These are phyloP conservation scores for Melangyna quadrimaculata DNA, from an alignment of 2,888 invertebrate species.

Conservation along the genomic window DNA sequence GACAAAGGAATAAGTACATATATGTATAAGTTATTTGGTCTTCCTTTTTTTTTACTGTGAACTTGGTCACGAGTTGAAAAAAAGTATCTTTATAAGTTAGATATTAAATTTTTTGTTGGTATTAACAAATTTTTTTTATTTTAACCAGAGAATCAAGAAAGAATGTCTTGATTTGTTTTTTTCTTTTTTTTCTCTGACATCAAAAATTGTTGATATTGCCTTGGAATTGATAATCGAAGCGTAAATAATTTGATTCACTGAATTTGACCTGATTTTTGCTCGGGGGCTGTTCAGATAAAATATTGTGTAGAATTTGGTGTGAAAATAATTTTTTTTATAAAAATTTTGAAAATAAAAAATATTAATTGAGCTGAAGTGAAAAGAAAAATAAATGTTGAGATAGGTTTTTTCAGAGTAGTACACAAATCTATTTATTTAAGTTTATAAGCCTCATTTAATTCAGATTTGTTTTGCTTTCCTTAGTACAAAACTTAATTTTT, in stretches of 20 bases:
- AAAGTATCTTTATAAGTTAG: neutral
- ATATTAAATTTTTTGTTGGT: neutral
- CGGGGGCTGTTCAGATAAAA: neutral
- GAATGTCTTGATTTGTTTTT: neutral
- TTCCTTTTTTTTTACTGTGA: neutral
- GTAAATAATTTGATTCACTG: conserved; percentile 55
- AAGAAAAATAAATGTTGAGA: too few relatives aligned
- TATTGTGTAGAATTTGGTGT: neutral
- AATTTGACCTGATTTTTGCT: conserved; percentile 46
- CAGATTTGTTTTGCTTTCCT: too few relatives aligned
- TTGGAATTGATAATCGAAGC: conserved; percentile 51
- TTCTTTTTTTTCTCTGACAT: neutral
- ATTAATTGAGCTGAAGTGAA: too few relatives aligned
- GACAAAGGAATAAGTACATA: neutral
- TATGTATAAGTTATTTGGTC: neutral
- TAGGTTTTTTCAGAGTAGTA: too few relatives aligned
- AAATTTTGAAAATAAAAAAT: neutral
- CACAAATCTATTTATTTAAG: too few relatives aligned
- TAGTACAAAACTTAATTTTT: too few relatives aligned
- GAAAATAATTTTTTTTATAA: neutral
- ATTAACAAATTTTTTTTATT: neutral
- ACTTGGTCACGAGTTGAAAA: neutral
- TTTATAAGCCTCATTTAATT: too few relatives aligned
- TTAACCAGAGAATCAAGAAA: neutral
- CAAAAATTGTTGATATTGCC: conserved; percentile 17